These are phyloP conservation scores for Crotalus horridus DNA, from an alignment of 2,113 vertebrate genomes.

Conservation along the genomic window DNA sequence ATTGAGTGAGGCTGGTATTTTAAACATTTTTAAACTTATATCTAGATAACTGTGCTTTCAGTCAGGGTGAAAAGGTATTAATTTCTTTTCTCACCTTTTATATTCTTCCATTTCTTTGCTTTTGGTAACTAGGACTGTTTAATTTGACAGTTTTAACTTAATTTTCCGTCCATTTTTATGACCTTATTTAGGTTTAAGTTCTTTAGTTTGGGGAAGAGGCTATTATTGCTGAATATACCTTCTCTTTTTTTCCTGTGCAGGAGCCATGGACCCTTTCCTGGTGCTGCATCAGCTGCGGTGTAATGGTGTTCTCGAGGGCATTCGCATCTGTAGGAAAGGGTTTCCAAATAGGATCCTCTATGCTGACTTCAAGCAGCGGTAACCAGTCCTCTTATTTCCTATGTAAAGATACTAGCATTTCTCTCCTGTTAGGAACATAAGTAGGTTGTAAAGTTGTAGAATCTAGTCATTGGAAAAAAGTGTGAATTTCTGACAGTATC, in stretches of 20 bases:
- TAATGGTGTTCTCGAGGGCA: constrained; percentile 89
- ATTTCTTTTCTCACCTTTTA: neutral
- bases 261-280: constrained; percentile 86
- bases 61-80: neutral
- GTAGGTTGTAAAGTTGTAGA: neutral
- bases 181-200: neutral
- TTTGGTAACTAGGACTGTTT: neutral
- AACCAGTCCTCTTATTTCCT: constrained; percentile 6
- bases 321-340: constrained; percentile 90
- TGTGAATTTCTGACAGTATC: neutral
- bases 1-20: neutral
- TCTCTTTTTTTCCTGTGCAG: constrained; percentile 50
- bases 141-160: neutral
- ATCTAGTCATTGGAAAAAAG: neutral
- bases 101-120: neutral
- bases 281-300: constrained; percentile 92
- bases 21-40: neutral
- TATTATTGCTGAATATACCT: neutral
- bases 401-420: neutral
- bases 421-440: accelerated
- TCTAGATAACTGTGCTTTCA: neutral
- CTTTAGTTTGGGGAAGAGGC: neutral
- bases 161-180: neutral
- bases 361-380: constrained; percentile 93
- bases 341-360: constrained; percentile 93